Conservation (phyloP, 2,797 vertebrate species). For the Pipistrellus pipistrellus region DNA sequence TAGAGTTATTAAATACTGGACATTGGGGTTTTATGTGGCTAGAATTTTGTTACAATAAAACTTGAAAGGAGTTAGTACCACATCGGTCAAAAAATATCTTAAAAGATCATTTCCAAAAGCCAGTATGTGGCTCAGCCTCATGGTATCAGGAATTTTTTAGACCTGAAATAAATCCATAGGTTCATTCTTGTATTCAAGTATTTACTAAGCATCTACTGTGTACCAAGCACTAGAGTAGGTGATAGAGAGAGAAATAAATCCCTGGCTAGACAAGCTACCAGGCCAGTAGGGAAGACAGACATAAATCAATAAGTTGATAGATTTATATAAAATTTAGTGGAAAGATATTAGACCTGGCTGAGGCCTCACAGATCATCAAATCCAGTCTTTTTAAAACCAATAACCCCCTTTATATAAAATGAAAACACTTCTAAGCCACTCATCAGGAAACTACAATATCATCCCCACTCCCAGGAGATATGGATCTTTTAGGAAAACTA, state of each 20-base stretch:
- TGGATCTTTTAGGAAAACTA: neutral
- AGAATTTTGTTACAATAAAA: conserved; percentile 59
- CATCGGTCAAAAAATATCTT: conserved; percentile 32
- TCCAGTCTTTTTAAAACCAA: conserved; percentile 51
- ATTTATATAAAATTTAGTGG: conserved; percentile 38
- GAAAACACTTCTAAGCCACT: neutral
- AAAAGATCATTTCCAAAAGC: conserved; percentile 32
- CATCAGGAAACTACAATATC: neutral
- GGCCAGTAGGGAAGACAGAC: conserved; percentile 45
- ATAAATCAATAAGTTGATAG: neutral
- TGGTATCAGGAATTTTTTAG: conserved; percentile 25
- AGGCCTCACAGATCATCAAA: conserved; percentile 39
- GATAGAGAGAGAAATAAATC: conserved; percentile 21
- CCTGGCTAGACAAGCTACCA: conserved; percentile 39
- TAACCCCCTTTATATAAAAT: conserved; percentile 17
- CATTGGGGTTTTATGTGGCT: conserved; percentile 7
- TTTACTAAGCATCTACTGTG: conserved; percentile 39
- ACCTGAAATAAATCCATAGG: conserved; percentile 40
- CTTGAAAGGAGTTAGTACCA: conserved; percentile 40
- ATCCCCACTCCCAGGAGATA: neutral
- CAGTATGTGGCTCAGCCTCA: neutral
- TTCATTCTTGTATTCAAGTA: neutral
- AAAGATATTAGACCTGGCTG: conserved; percentile 17
- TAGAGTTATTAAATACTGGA: conserved; percentile 40
- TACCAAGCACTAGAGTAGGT: neutral